A percentile compares a stretch with the other conserved stretches of the same genome.
Evolutionary conservation across 2,113 vertebrate genomes (phyloP).

Genomic region (Spheniscus mendiculus): DNA sequence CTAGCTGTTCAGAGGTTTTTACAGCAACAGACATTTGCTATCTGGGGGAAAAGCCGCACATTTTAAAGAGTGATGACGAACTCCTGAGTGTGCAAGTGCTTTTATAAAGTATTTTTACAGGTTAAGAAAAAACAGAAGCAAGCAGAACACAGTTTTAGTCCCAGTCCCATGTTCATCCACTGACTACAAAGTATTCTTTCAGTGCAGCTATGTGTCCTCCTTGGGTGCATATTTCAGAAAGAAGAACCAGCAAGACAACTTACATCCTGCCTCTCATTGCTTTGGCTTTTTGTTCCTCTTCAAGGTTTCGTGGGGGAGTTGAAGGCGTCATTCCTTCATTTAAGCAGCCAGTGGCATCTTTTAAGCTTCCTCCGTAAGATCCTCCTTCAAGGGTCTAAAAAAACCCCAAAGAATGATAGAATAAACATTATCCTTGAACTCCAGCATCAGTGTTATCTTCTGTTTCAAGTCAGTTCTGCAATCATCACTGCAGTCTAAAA

Average conservation of each 20-base stretch:
- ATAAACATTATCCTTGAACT: not conserved
- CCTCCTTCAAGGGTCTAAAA: conserved; percentile 90
- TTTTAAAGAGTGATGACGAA: not conserved
- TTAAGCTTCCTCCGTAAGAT: conserved; percentile 83
- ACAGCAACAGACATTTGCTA: not conserved
- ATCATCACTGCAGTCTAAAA: not conserved
- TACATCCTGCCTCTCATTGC: conserved; percentile 96
- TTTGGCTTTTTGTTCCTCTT: conserved; percentile 94
- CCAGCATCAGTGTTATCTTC: not conserved
- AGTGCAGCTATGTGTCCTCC: not conserved
- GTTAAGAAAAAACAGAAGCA: not conserved
- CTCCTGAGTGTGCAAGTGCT: not conserved
- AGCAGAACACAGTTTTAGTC: not conserved
- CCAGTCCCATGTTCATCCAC: not conserved
- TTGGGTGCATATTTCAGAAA: not conserved
- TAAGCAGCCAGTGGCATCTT: conserved; percentile 77
- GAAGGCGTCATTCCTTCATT: conserved; percentile 75
- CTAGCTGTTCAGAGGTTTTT: not conserved
- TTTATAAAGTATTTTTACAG: not conserved
- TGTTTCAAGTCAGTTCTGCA: not conserved
- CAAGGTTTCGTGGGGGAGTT: conserved; percentile 86
- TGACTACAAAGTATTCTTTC: not conserved
- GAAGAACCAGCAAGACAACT: conserved; percentile 62
- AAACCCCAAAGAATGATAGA: conserved; percentile 15
- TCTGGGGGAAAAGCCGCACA: not conserved